These are phyloP conservation scores for Sycophila texana DNA, from an alignment of 2,888 invertebrate species.

Conservation along the genomic window DNA sequence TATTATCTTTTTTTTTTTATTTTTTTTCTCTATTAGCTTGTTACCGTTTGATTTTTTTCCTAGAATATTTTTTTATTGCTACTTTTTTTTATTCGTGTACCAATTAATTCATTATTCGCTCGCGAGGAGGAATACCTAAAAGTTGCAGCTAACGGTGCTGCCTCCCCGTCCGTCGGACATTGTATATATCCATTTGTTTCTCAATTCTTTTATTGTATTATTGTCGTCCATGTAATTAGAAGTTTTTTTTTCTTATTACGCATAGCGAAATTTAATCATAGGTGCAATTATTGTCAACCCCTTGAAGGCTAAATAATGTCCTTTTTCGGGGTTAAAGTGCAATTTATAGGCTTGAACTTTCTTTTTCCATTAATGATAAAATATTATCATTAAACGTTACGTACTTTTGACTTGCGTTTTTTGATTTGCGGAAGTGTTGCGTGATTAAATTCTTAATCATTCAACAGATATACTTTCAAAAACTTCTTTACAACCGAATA, in stretches of 20 bases:
- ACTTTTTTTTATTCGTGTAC: constrained; percentile 29
- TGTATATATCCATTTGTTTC: constrained; percentile 11
- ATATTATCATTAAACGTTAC: background rate
- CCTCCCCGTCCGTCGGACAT: background rate
- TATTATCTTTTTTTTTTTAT: background rate
- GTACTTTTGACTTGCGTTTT: constrained; percentile 32
- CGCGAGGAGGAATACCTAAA: constrained; percentile 61
- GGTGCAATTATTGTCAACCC: constrained; percentile 54
- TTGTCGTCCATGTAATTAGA: constrained; percentile 16
- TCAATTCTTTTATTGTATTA: constrained; percentile 22
- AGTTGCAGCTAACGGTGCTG: constrained; percentile 68
- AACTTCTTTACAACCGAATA: constrained; percentile 15
- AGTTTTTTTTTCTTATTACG: constrained; percentile 1
- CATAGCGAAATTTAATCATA: constrained; percentile 40
- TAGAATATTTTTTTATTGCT: constrained; percentile 56
- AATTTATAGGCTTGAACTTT: constrained; percentile 15
- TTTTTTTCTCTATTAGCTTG: background rate
- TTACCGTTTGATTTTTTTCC: background rate
- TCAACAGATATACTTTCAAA: background rate
- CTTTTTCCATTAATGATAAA: constrained; percentile 1
- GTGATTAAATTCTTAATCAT: background rate
- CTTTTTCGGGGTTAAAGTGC: constrained; percentile 13
- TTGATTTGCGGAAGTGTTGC: constrained; percentile 18
- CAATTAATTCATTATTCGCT: constrained; percentile 32
- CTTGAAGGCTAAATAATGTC: constrained; percentile 24